These are phyloP conservation scores for Riptortus pedestris DNA, from an alignment of 1,140 invertebrate species.

Conservation along the genomic window DNA sequence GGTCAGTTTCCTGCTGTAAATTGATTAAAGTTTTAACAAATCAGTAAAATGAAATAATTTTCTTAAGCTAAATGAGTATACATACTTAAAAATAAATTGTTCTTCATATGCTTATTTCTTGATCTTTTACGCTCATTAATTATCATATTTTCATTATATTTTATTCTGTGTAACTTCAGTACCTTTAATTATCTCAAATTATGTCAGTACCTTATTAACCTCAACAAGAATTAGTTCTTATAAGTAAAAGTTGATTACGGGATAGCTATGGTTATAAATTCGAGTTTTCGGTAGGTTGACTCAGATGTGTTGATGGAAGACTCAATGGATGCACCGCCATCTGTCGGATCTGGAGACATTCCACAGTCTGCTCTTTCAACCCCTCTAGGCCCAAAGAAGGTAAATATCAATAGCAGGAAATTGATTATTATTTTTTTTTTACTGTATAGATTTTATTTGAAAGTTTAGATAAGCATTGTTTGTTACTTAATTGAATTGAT, in stretches of 20 bases:
- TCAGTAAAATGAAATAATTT: too few species aligned
- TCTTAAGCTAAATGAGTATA: too few species aligned
- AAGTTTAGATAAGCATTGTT: background rate
- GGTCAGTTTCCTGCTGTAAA: constrained; percentile 20
- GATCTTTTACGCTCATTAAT: too few species aligned
- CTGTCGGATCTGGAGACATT: constrained; percentile 49
- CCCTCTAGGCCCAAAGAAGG: constrained; percentile 38
- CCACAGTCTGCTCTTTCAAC: constrained; percentile 33
- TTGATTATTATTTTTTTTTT: constrained; percentile 5
- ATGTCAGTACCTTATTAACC: too few species aligned
- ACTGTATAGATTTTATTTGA: background rate
- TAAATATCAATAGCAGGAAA: constrained; percentile 29
- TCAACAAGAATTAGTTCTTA: too few species aligned
- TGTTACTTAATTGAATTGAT: background rate
- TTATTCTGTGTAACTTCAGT: too few species aligned
- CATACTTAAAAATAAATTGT: too few species aligned
- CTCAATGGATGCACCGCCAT: constrained; percentile 58
- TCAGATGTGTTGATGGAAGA: constrained; percentile 51
- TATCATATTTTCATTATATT: too few species aligned
- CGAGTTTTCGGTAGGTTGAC: constrained; percentile 35
- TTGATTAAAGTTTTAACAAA: too few species aligned
- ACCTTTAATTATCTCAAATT: too few species aligned
- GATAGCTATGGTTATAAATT: background rate
- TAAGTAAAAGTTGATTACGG: too few species aligned
- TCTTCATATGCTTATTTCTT: too few species aligned